Percentiles rank a stretch among this genome's conserved stretches.
These are phyloP conservation scores for Athalia cordata DNA, from an alignment of 2,888 invertebrate species.

Conservation along the genomic window DNA sequence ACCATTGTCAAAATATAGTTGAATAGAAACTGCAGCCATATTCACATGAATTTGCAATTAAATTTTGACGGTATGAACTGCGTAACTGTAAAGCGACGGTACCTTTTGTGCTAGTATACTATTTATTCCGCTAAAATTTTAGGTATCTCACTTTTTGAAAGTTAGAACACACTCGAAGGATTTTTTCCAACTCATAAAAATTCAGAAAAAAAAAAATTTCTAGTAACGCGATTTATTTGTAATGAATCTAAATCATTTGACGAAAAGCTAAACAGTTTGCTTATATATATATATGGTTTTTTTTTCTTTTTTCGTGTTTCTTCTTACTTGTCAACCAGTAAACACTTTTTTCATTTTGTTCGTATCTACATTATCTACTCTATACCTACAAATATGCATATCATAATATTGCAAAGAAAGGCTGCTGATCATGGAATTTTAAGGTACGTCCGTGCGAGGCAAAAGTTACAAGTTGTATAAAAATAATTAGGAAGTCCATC, in stretches of 20 bases:
- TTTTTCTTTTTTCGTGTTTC: background rate
- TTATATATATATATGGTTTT: background rate
- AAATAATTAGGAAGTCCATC: background rate
- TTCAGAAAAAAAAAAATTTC: background rate
- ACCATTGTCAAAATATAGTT: conserved; percentile 50
- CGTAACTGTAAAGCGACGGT: conserved; percentile 29
- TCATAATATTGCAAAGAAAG: conserved; percentile 35
- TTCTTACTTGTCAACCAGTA: conserved; percentile 17
- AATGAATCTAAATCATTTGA: conserved; percentile 21
- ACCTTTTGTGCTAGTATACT: conserved; percentile 30
- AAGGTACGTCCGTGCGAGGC: conserved; percentile 39
- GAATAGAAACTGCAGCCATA: conserved; percentile 48
- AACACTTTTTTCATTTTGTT: conserved; percentile 28
- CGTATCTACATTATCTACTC: conserved; percentile 26
- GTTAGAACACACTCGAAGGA: background rate
- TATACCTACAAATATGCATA: conserved; percentile 43
- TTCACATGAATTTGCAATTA: conserved; percentile 45
- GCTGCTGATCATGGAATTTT: conserved; percentile 40
- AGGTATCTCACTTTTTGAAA: conserved; percentile 10
- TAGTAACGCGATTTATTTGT: conserved; percentile 29
- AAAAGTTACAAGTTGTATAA: background rate
- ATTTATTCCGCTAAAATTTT: conserved; percentile 16
- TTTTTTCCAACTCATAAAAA: background rate
- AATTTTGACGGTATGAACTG: conserved; percentile 21
- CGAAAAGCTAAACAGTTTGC: conserved; percentile 28